These are phyloP conservation scores for Lycocorax pyrrhopterus DNA, from an alignment of 2,113 vertebrate species.

Conservation along the genomic window DNA sequence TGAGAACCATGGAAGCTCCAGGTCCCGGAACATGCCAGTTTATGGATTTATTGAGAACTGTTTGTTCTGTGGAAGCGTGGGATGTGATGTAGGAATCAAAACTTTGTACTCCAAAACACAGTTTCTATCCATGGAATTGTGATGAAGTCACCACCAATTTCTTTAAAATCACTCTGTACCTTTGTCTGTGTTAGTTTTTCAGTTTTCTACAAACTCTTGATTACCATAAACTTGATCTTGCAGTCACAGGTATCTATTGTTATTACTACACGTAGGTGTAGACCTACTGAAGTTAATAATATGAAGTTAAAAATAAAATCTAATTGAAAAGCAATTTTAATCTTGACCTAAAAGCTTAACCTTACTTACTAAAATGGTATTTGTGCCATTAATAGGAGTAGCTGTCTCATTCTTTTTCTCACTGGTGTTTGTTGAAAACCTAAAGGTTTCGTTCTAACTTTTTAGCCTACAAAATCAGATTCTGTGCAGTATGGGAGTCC, in stretches of 20 bases:
- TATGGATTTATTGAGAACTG: background rate
- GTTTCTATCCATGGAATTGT: background rate
- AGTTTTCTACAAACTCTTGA: background rate
- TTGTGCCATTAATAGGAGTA: background rate
- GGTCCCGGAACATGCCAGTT: fast-evolving
- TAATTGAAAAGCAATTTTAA: background rate
- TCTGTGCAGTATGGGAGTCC: background rate
- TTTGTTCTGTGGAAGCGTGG: background rate
- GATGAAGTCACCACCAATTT: background rate
- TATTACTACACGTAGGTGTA: background rate
- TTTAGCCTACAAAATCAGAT: background rate
- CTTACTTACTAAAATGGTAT: background rate
- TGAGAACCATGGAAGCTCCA: fast-evolving
- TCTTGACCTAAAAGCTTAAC: background rate
- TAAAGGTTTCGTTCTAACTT: background rate
- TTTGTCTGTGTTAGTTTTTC: background rate
- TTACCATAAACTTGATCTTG: background rate
- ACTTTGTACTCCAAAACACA: background rate
- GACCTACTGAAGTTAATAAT: background rate
- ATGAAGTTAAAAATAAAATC: background rate
- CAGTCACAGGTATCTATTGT: background rate
- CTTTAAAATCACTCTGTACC: background rate
- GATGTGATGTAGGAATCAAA: background rate
- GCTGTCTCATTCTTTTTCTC: background rate
- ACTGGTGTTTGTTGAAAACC: background rate